Percentiles rank a stretch among this genome's conserved stretches.
Conservation (phyloP, 2,797 vertebrate species). For the Lateolabrax maculatus region DNA sequence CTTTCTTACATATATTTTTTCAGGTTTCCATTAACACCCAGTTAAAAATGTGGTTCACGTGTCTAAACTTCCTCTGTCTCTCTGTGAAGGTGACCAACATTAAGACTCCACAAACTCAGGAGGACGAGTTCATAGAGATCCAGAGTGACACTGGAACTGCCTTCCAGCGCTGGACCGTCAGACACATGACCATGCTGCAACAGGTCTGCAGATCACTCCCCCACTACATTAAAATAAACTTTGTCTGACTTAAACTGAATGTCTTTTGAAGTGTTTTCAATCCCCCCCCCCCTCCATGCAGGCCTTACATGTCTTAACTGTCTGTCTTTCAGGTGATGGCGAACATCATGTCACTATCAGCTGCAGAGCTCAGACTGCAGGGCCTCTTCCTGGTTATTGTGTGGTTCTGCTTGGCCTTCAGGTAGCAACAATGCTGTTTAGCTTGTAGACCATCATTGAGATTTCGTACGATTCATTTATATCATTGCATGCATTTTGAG, state of each 20-base stretch:
- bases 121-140: constrained; percentile 99
- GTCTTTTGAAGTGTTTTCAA: neutral
- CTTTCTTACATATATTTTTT: neutral
- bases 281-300: too few relatives aligned
- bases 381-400: constrained; percentile 94
- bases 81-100: constrained; percentile 92
- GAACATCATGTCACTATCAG: constrained; percentile 91
- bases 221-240: neutral
- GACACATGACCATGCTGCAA: constrained; percentile 91
- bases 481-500: neutral
- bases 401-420: constrained; percentile 98
- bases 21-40: neutral
- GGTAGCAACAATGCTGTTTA: constrained; percentile 79
- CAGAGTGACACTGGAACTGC: constrained; percentile 97
- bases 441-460: accelerated
- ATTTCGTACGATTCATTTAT: neutral
- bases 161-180: constrained; percentile 96
- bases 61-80: neutral
- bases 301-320: neutral
- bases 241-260: neutral
- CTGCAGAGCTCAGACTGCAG: constrained; percentile 92
- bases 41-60: neutral
- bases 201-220: constrained; percentile 86
- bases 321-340: constrained; percentile 90
- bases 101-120: constrained; percentile 92